phyloP scores from a whole-genome alignment of 2,888 invertebrate genomes.

The Drosophila macrospina region DNA sequence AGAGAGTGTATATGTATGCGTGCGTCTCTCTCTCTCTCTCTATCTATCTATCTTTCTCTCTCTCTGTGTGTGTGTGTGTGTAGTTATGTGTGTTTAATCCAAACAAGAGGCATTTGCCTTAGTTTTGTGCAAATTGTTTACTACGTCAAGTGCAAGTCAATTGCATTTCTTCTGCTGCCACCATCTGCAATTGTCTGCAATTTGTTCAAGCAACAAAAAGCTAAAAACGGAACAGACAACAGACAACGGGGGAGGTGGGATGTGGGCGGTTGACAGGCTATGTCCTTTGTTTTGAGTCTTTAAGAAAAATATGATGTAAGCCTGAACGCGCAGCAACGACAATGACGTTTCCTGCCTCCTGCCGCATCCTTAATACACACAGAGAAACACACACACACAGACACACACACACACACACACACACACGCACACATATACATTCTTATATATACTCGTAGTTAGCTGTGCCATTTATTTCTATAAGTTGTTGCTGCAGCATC shows the following conservation, averaged over 20 bases:
- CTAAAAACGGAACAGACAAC: constrained; percentile 29
- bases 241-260: constrained; percentile 3
- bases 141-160: constrained; percentile 56
- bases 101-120: constrained; percentile 5
- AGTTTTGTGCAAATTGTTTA: constrained; percentile 48
- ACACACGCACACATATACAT: not conserved
- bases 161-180: constrained; percentile 56
- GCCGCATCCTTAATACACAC: not conserved
- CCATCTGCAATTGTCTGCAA: constrained; percentile 54
- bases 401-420: too few species aligned
- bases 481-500: constrained; percentile 69
- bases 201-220: constrained; percentile 25
- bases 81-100: constrained; percentile 19
- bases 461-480: constrained; percentile 72
- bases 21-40: too few species aligned
- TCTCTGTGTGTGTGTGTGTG: not conserved
- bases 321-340: constrained; percentile 46
- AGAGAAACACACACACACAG: not conserved
- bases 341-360: constrained; percentile 20
- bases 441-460: constrained; percentile 55
- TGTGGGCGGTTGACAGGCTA: too few species aligned
- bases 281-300: constrained; percentile 66
- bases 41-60: not conserved
- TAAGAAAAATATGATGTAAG: constrained; percentile 78
- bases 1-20: constrained; percentile 4